A percentile compares a stretch with the other conserved stretches of the same genome.
phyloP scores from a whole-genome alignment of 2,888 invertebrate genomes.

The Drosophila formosana region DNA sequence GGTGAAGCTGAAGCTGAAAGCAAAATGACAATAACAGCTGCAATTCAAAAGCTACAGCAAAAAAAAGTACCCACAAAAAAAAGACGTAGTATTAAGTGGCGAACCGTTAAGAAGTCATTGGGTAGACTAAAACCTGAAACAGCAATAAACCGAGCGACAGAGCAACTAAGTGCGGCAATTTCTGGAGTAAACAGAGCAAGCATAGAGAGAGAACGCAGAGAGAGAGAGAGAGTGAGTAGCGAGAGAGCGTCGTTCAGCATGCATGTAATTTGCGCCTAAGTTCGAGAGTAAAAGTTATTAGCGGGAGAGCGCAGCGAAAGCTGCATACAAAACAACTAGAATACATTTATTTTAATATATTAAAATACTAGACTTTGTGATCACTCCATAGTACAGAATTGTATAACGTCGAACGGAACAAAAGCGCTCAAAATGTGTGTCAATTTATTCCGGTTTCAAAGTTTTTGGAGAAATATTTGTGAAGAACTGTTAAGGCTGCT shows the following conservation, averaged over 20 bases:
- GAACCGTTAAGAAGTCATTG: slow-evolving; percentile 79
- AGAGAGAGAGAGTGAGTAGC: slow-evolving; percentile 29
- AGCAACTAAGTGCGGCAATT: slow-evolving; percentile 61
- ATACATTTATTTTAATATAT: background rate
- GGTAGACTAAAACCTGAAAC: slow-evolving; percentile 68
- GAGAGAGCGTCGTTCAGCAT: slow-evolving; percentile 28
- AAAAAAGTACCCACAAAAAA: slow-evolving; percentile 30
- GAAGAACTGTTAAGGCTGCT: slow-evolving; percentile 33
- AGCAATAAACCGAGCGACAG: slow-evolving; percentile 40
- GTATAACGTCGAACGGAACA: slow-evolving; percentile 31
- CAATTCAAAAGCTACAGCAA: slow-evolving; percentile 49
- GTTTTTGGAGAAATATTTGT: slow-evolving; percentile 6
- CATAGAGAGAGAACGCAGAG: slow-evolving; percentile 30
- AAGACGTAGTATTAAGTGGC: slow-evolving; percentile 72
- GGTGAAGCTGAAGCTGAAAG: slow-evolving; percentile 61
- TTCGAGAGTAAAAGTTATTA: slow-evolving; percentile 74
- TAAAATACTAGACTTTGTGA: slow-evolving; percentile 1
- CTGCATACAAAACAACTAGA: slow-evolving; percentile 10
- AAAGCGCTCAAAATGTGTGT: slow-evolving; percentile 47
- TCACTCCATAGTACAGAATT: background rate
- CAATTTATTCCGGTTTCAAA: slow-evolving; percentile 29
- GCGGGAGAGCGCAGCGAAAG: slow-evolving; percentile 52
- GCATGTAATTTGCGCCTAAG: slow-evolving; percentile 39
- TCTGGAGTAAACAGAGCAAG: slow-evolving; percentile 73
- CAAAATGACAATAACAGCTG: slow-evolving; percentile 80